These are phyloP conservation scores for Zele albiditarsus DNA, from an alignment of 2,888 invertebrate species.

Conservation along the genomic window DNA sequence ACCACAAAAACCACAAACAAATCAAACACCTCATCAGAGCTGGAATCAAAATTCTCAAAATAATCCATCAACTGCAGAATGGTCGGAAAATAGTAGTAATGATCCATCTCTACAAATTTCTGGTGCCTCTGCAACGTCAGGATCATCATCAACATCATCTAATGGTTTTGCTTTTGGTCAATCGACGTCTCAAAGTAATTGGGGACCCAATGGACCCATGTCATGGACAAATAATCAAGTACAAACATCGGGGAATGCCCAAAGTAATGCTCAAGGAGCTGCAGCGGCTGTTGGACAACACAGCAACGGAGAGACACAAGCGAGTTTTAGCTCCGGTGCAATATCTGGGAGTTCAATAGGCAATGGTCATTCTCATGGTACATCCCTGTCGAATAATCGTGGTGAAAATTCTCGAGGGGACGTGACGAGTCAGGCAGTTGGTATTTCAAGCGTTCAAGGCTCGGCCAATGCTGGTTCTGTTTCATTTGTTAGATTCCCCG, in stretches of 20 bases:
- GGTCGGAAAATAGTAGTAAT: conserved; percentile 37
- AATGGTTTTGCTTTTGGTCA: conserved; percentile 58
- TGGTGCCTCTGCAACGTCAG: conserved; percentile 56
- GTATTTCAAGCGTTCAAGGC: conserved; percentile 51
- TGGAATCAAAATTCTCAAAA: conserved; percentile 38
- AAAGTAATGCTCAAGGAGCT: conserved; percentile 58
- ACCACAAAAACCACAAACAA: neutral
- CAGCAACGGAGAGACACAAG: conserved; percentile 50
- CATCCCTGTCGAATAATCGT: conserved; percentile 52
- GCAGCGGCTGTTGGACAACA: conserved; percentile 55
- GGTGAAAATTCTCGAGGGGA: conserved; percentile 55
- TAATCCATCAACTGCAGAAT: conserved; percentile 39
- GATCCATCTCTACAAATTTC: conserved; percentile 50
- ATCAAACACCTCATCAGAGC: conserved; percentile 20
- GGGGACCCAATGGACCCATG: conserved; percentile 53
- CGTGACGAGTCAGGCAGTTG: conserved; percentile 53
- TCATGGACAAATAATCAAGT: conserved; percentile 56
- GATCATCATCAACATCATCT: conserved; percentile 51
- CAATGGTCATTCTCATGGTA: conserved; percentile 54
- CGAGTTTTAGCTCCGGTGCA: conserved; percentile 56
- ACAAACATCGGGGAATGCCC: conserved; percentile 55
- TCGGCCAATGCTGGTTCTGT: conserved; percentile 56
- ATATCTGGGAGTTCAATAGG: conserved; percentile 53
- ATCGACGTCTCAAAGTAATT: conserved; percentile 55
- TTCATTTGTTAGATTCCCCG: conserved; percentile 49